Evolutionary conservation across 2,888 invertebrate genomes (phyloP).

Genomic region (Parnassius apollo): DNA sequence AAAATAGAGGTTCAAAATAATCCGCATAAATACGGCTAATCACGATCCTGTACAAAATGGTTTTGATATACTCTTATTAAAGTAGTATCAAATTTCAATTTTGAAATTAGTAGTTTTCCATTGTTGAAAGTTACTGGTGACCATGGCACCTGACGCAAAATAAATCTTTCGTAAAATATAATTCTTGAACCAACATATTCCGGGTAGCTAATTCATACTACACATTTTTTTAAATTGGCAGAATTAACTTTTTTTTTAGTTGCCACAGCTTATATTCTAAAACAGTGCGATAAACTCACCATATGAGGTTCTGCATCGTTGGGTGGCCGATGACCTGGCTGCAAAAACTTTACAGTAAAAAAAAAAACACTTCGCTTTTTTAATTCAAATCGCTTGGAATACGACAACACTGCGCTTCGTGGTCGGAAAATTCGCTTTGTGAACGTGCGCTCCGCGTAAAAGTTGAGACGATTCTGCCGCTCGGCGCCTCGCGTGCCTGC

Average conservation of each 20-base stretch:
- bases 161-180: constrained; percentile 20
- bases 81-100: neutral
- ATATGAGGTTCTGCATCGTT: constrained; percentile 66
- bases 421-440: constrained; percentile 37
- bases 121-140: neutral
- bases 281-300: constrained; percentile 54
- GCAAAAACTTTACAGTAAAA: constrained; percentile 39
- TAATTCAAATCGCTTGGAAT: constrained; percentile 39
- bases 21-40: too few relatives aligned
- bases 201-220: too few relatives aligned
- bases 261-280: neutral
- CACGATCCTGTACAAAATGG: neutral
- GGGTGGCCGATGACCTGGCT: constrained; percentile 39
- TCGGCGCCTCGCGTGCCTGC: constrained; percentile 47
- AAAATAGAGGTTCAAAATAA: too few relatives aligned
- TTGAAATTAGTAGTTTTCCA: neutral
- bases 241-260: neutral
- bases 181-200: neutral
- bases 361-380: constrained; percentile 43
- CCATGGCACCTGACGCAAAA: constrained; percentile 7
- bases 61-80: neutral
- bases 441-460: constrained; percentile 55
- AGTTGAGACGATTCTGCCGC: constrained; percentile 62
- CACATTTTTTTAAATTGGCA: too few relatives aligned
- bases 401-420: constrained; percentile 46